These are phyloP conservation scores for Myiopsitta monachus DNA, from an alignment of 2,113 vertebrate genomes.

Conservation along the genomic window DNA sequence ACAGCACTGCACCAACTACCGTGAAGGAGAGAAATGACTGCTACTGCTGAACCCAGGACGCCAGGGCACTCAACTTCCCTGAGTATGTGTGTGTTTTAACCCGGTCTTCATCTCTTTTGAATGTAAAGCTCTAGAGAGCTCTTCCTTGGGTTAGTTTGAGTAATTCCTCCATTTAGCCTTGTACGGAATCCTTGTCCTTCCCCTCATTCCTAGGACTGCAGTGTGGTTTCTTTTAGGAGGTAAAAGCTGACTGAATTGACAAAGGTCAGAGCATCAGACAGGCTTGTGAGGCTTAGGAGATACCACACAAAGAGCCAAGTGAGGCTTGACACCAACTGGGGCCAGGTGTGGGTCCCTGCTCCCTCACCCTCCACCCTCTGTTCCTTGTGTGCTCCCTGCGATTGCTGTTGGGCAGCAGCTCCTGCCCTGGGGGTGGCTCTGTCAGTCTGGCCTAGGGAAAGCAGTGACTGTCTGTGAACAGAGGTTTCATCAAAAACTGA, in stretches of 20 bases:
- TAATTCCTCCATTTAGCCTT: neutral
- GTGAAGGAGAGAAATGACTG: no score
- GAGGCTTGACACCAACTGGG: neutral
- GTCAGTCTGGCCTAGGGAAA: neutral
- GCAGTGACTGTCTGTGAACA: accelerated
- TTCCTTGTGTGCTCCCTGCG: neutral
- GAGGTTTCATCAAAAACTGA: neutral
- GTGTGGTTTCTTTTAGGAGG: neutral
- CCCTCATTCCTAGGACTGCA: neutral
- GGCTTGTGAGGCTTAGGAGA: neutral
- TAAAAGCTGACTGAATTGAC: neutral
- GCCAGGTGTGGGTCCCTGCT: neutral
- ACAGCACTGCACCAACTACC: no score
- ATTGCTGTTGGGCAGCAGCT: neutral
- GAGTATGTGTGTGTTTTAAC: neutral
- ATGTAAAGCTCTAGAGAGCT: neutral
- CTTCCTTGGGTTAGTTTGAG: neutral
- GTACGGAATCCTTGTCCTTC: neutral
- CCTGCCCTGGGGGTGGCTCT: neutral
- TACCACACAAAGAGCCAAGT: neutral
- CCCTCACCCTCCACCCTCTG: neutral
- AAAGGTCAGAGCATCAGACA: neutral
- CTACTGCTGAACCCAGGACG: no score
- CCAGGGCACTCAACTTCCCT: neutral
- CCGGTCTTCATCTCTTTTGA: neutral